Evolutionary conservation across 92 coral and sea anemone species (phyloP).

Genomic region (Nematostella vectensis): DNA sequence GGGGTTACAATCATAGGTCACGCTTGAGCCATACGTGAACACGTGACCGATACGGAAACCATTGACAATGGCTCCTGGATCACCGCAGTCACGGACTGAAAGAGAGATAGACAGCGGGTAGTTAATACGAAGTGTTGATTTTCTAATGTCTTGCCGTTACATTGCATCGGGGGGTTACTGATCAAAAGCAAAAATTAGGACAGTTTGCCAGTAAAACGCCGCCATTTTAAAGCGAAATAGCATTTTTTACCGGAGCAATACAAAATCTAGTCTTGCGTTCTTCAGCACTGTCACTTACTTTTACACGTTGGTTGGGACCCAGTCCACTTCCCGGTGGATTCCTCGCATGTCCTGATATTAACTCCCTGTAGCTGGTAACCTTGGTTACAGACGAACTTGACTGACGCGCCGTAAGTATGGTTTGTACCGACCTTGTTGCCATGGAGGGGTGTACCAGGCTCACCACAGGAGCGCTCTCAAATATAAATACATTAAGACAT

Average conservation of each 20-base stretch:
- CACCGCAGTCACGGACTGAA: slow-evolving; percentile 81
- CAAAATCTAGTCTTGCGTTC: too few relatives aligned
- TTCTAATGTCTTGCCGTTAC: too few relatives aligned
- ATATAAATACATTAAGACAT: too few relatives aligned
- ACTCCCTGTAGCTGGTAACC: slow-evolving; percentile 73
- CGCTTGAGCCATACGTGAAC: slow-evolving; percentile 63
- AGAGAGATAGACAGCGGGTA: not conserved
- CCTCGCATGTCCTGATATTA: slow-evolving; percentile 57
- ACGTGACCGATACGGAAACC: slow-evolving; percentile 62
- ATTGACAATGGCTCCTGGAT: slow-evolving; percentile 58
- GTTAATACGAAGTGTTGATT: too few relatives aligned
- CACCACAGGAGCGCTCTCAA: slow-evolving; percentile 87
- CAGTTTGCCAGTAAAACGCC: too few relatives aligned
- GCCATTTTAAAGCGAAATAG: too few relatives aligned
- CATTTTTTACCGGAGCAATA: too few relatives aligned
- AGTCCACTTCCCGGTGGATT: slow-evolving; percentile 76
- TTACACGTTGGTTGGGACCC: slow-evolving; percentile 85
- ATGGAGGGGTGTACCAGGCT: slow-evolving; percentile 76
- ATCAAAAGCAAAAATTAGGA: too few relatives aligned
- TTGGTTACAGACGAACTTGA: slow-evolving; percentile 49
- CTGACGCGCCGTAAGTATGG: slow-evolving; percentile 71
- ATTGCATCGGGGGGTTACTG: too few relatives aligned
- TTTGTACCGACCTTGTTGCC: slow-evolving; percentile 74
- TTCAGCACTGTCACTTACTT: slow-evolving; percentile 68
- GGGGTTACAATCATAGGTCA: slow-evolving; percentile 83